Conservation (phyloP, 2,888 invertebrate species). For the Steromphala cineraria region DNA sequence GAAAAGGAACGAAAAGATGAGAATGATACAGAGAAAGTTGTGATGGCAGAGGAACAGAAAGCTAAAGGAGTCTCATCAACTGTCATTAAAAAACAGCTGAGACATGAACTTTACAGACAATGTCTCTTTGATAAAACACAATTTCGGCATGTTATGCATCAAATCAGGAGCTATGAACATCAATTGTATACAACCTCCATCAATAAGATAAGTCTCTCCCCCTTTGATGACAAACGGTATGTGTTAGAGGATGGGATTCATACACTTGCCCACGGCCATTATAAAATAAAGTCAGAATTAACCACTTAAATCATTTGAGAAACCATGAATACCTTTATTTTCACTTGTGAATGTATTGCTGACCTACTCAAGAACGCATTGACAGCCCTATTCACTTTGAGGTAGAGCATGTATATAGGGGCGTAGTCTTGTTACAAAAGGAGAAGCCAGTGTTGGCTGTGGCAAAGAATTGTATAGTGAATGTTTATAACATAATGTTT, state of each 20-base stretch:
- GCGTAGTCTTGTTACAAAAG: too few relatives aligned
- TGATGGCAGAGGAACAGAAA: neutral
- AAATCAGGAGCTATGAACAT: slow-evolving; percentile 37
- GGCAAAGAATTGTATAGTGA: too few relatives aligned
- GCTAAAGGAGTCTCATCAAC: neutral
- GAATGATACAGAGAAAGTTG: too few relatives aligned
- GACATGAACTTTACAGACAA: slow-evolving; percentile 25
- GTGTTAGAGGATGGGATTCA: slow-evolving; percentile 31
- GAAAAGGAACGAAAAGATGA: too few relatives aligned
- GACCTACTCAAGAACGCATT: neutral
- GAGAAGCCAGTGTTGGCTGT: too few relatives aligned
- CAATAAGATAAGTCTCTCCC: slow-evolving; percentile 44
- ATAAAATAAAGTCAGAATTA: neutral
- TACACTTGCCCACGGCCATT: slow-evolving; percentile 46
- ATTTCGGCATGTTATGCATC: slow-evolving; percentile 41
- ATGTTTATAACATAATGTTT: too few relatives aligned
- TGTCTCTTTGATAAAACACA: slow-evolving; percentile 39
- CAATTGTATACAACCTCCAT: slow-evolving; percentile 38
- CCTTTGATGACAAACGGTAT: slow-evolving; percentile 44
- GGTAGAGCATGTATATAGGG: too few relatives aligned
- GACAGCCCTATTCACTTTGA: too few relatives aligned
- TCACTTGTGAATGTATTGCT: neutral
- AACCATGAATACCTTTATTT: too few relatives aligned
- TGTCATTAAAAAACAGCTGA: neutral
- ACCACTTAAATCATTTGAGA: too few relatives aligned